These are phyloP conservation scores for Elgaria multicarinata DNA, from an alignment of 2,113 vertebrate genomes.

Conservation along the genomic window DNA sequence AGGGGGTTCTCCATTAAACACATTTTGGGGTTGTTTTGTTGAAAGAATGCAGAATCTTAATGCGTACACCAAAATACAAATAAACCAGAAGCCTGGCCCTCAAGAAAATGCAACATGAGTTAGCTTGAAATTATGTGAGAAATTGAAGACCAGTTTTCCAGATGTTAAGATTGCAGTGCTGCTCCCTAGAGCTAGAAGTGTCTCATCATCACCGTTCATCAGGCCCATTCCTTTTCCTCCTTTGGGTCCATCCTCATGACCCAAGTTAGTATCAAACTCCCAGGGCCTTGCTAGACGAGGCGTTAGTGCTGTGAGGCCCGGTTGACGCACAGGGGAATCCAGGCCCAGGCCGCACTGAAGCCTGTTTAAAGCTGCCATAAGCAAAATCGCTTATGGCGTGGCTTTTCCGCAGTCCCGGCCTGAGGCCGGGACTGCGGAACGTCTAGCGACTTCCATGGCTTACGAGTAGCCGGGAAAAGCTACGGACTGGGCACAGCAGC, in stretches of 20 bases:
- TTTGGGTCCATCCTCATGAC: not conserved
- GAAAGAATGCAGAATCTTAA: not conserved
- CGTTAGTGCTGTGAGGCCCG: no score
- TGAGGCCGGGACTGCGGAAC: no score
- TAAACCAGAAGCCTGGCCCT: constrained; percentile 10
- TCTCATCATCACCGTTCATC: not conserved
- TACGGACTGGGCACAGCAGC: no score
- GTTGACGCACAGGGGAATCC: no score
- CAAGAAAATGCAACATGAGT: not conserved
- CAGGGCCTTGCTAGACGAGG: no score
- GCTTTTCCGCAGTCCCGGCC: no score
- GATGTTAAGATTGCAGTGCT: not conserved
- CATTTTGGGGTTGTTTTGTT: not conserved
- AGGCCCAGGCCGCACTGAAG: no score
- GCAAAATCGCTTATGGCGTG: no score
- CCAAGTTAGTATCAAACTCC: not conserved
- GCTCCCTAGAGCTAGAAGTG: not conserved
- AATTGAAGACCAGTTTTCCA: not conserved
- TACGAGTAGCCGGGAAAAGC: no score
- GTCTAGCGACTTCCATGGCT: no score
- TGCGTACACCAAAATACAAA: constrained; percentile 3
- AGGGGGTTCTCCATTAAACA: not conserved
- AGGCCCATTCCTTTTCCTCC: not conserved
- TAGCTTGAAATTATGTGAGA: not conserved
- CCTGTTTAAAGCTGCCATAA: no score